Base-by-base conservation (phyloP, 2,888 invertebrate species). In the Panzeria rudis region DNA sequence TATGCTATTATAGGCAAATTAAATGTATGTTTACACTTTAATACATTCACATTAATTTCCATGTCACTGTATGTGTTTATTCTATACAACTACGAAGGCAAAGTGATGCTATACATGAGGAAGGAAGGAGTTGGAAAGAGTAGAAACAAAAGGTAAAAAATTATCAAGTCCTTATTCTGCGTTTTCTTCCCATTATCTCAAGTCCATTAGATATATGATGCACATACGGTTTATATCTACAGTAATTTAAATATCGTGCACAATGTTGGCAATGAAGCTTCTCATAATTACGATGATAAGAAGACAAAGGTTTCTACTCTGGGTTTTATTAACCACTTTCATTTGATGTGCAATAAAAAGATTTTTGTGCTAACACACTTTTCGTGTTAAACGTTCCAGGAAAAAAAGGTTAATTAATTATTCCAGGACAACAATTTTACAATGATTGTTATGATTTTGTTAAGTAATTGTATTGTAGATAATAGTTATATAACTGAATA, bases 11-110 rank as follows among this genome's bases (percentile, higher is more conserved):
- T 38, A 32, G 41, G 61, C 69, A 82, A 71, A 69, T 64, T 69
- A 82, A 82, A 73, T 68, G 73, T 59, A 29, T 64, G 56, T 64
- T 54, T 56, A 78, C 62, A 47, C 20, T n/a, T 47, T 23, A n/a
- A 25, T 29, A 44, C 17, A 66, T 23, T 66, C 41, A 38, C 13
- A 47, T 56, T 56, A 25, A 25, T 54, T 76, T 66, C 6, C 35
- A 35, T 73, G 25, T 29, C 17, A 29, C 15, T 54, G 25, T 7
- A 32, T 41, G 11, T 44, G 56, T 56, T 41, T 71, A 25, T 38
- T 56, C 41, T 44, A 41, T 61, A 61, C 17, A 25, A 76, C 13
- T 25, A 6, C 11, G 35, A 17, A 44, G 13, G 25, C n/a, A 59
- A 32, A 41, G 29, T 41, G 41, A 32, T 62, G 11, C 17, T 29